Percentiles rank a stretch among this genome's conserved stretches.
Conservation (phyloP, 2,797 vertebrate species). For the Parauchenoglanis punctatus region DNA sequence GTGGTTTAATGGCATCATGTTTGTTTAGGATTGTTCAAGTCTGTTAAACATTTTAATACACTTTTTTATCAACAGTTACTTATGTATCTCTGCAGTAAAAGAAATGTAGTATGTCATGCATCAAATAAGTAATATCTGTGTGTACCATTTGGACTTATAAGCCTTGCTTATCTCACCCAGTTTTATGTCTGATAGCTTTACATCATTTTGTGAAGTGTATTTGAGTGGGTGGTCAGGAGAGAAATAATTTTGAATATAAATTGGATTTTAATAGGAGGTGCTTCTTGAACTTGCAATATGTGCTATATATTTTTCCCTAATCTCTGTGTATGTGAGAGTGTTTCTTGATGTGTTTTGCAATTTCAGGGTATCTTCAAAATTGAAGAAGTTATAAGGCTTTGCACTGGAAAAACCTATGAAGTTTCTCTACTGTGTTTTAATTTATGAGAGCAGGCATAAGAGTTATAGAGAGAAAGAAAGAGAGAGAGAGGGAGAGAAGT, state of each 20-base stretch:
- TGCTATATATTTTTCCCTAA: not conserved
- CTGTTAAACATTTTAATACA: not conserved
- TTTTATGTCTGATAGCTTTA: not conserved
- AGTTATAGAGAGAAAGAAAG: slow-evolving; percentile 56
- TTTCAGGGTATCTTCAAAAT: slow-evolving; percentile 68
- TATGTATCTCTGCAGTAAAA: not conserved
- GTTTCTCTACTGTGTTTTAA: slow-evolving; percentile 70
- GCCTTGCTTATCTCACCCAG: not conserved
- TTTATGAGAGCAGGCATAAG: slow-evolving; percentile 46
- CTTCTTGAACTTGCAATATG: not conserved
- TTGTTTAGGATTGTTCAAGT: not conserved
- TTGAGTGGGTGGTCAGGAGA: slow-evolving; percentile 5
- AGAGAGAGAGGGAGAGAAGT: slow-evolving; percentile 63
- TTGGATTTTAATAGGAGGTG: not conserved
- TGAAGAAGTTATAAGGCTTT: slow-evolving; percentile 71
- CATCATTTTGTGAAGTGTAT: slow-evolving; percentile 7
- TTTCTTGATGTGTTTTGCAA: slow-evolving; percentile 43
- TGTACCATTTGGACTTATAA: not conserved
- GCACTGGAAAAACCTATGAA: slow-evolving; percentile 94
- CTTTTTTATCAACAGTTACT: not conserved
- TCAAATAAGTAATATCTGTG: not conserved
- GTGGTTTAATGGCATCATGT: not conserved
- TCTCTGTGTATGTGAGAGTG: slow-evolving; percentile 21
- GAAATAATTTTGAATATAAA: slow-evolving; percentile 1
- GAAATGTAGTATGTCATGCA: not conserved